phyloP scores from a whole-genome alignment of 2,113 vertebrate species.

The Antechinus stuartii region DNA sequence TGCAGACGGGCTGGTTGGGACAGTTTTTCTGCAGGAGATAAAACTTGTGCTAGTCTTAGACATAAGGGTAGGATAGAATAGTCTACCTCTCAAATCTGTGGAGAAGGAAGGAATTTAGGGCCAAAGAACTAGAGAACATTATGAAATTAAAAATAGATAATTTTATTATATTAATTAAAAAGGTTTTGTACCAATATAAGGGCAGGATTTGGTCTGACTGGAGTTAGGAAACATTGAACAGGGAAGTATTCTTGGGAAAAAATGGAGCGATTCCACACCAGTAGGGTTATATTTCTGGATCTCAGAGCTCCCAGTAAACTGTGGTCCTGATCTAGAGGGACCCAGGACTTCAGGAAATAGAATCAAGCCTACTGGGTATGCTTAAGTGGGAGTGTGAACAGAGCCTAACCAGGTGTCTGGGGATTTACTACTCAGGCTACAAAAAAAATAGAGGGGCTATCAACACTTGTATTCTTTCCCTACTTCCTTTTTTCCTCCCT shows the following conservation, averaged over 20 bases:
- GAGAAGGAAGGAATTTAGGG: no score
- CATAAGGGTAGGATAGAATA: background rate
- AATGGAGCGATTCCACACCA: background rate
- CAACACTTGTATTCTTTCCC: no score
- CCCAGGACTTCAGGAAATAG: background rate
- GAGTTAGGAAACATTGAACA: background rate
- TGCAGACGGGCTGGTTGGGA: background rate
- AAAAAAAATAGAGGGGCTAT: no score
- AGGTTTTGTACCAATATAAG: background rate
- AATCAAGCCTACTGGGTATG: background rate
- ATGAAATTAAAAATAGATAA: no score
- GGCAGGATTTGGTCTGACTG: background rate
- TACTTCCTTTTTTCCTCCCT: no score
- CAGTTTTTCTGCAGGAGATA: background rate
- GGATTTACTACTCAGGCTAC: no score
- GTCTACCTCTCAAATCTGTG: no score
- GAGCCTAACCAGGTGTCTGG: background rate
- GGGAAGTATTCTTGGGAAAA: background rate
- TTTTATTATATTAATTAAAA: no score
- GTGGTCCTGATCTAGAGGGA: background rate
- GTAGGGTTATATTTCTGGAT: background rate
- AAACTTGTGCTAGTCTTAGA: background rate
- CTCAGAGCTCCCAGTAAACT: background rate
- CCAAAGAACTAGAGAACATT: no score
- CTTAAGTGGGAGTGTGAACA: background rate